These are phyloP conservation scores for Cryptotermes secundus DNA, from an alignment of 1,140 invertebrate species.

Conservation along the genomic window DNA sequence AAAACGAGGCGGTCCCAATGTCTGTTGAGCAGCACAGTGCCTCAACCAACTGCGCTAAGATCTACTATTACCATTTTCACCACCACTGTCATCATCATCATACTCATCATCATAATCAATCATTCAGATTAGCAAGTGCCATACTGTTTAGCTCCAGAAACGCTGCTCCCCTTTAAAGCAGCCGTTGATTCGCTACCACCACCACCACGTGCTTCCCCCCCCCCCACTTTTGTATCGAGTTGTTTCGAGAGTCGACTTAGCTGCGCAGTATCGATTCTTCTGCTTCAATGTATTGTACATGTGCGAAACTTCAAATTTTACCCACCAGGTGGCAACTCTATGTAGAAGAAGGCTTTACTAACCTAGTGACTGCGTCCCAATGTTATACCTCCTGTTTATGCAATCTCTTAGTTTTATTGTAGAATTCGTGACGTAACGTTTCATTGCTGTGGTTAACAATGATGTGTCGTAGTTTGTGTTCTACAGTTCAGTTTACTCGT, in stretches of 20 bases:
- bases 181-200: not conserved
- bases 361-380: not conserved
- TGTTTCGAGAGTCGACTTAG: conserved; percentile 35
- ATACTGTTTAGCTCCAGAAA: not conserved
- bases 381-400: not conserved
- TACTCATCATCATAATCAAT: not conserved
- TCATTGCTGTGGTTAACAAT: too few relatives aligned
- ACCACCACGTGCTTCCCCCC: not conserved
- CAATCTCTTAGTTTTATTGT: too few relatives aligned
- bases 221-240: conserved; percentile 28
- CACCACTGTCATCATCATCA: not conserved
- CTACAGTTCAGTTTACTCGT: too few relatives aligned
- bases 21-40: too few relatives aligned
- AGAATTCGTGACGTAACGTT: too few relatives aligned
- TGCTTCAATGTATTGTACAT: conserved; percentile 29
- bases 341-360: not conserved
- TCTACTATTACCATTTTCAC: too few relatives aligned
- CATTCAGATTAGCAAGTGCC: not conserved
- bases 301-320: conserved; percentile 25
- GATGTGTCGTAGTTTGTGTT: too few relatives aligned
- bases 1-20: too few relatives aligned
- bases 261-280: conserved; percentile 21
- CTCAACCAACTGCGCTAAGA: too few relatives aligned
- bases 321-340: conserved; percentile 29
- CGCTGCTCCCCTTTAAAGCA: not conserved